Evolutionary conservation across 1,140 invertebrate genomes (phyloP), one percentile per base, ranked within the genome.

Genomic region (Halyomorpha halys): DNA sequence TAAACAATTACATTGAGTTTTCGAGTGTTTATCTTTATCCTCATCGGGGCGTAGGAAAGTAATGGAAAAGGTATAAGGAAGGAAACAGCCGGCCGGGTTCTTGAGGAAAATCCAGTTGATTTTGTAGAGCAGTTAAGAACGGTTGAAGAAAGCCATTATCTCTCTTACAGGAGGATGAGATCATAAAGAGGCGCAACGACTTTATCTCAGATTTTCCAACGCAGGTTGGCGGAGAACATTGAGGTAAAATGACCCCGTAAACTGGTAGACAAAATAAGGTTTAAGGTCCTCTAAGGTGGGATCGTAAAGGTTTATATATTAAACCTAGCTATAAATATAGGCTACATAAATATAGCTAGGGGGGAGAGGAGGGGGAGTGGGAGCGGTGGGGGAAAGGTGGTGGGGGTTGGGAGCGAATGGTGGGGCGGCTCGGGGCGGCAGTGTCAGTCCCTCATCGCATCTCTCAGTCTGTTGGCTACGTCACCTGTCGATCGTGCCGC

Each of bases 281-380:
- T 39, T 39, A 39, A 39, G 34, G 34, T 39, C 34, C 34, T 39
- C 34, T 39, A 39, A 39, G 34, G 34, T 39, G 34, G 34, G 47
- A 11, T 18, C n/a, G 47, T 49, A 49, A 49, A 49, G 47, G 47
- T 49, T 49, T 49, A 49, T 49, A 49, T 49, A 49, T 49, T 49
- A 49, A 49, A n/a, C n/a, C 21, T 49, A 49, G n/a, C 47, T 49
- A 49, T 49, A 49, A 49, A 49, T 49, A 49, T 19, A 49, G 47
- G 47, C n/a, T 21, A 49, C 47, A 49, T 21, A 49, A 18, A 49
- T 21, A 49, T 49, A 49, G 14, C n/a, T 49, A 49, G n/a, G 47
- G 47, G 47, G n/a, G 5, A 16, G 4, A 13, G 47, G 11, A 11
- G n/a, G n/a, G 47, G 16, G 2, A 11, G 47, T 8, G 2, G 47